Evolutionary conservation across 2,888 invertebrate genomes (phyloP).

Genomic region (Agrenia bidenticulata): DNA sequence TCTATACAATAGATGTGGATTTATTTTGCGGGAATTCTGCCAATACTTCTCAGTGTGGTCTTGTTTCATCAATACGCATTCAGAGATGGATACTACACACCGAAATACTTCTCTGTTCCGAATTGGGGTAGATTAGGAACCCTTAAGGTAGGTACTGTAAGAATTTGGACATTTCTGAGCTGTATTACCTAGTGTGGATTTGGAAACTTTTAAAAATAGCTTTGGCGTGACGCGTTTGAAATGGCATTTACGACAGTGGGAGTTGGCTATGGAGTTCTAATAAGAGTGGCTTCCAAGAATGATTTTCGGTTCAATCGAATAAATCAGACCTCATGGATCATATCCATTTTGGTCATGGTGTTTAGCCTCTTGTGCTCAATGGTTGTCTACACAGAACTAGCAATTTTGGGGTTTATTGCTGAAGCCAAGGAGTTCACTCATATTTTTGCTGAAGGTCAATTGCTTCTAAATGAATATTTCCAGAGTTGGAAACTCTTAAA

Average conservation of each 20-base stretch:
- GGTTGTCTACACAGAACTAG: constrained; percentile 34
- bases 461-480: no score
- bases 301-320: constrained; percentile 23
- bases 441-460: constrained; percentile 24
- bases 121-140: constrained; percentile 7
- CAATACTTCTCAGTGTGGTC: constrained; percentile 2
- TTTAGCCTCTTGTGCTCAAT: constrained; percentile 23
- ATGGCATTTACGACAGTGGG: constrained; percentile 36
- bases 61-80: constrained; percentile 6
- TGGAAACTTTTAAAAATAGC: no score
- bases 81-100: background rate
- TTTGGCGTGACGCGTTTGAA: constrained; percentile 42
- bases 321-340: constrained; percentile 28
- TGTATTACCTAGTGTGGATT: no score
- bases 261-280: constrained; percentile 31
- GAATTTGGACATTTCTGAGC: no score
- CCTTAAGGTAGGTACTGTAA: constrained; percentile 1
- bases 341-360: constrained; percentile 19
- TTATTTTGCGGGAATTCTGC: constrained; percentile 5
- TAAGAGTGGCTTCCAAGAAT: constrained; percentile 20
- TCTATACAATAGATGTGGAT: constrained; percentile 10
- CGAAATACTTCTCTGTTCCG: constrained; percentile 3
- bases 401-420: constrained; percentile 29
- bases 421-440: constrained; percentile 14
- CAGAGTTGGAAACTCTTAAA: background rate